Conservation (phyloP, 2,888 invertebrate genomes). For the Parnassius apollo region DNA sequence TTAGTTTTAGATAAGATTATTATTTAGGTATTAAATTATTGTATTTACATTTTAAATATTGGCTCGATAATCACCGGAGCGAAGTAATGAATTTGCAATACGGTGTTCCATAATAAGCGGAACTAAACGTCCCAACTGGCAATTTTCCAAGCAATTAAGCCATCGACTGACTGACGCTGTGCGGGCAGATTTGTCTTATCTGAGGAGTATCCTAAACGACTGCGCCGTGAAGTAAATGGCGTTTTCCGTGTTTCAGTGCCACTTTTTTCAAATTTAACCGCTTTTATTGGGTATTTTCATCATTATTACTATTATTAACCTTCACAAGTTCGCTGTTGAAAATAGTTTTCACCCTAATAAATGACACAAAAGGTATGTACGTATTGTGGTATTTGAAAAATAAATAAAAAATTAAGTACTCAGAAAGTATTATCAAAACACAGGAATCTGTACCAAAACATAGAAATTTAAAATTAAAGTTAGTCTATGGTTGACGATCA, state of each 20-base stretch:
- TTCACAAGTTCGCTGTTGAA: no score
- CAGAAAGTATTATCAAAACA: no score
- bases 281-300: no score
- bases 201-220: conserved; percentile 8
- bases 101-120: conserved; percentile 1
- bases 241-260: neutral
- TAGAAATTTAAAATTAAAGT: no score
- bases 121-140: conserved; percentile 39
- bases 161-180: conserved; percentile 33
- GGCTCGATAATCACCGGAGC: conserved; percentile 12
- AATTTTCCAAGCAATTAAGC: conserved; percentile 42
- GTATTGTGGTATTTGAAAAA: no score
- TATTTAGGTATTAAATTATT: neutral
- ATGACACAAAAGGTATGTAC: no score
- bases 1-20: no score
- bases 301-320: no score
- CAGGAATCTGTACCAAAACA: no score
- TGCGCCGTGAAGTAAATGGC: neutral
- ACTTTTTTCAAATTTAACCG: neutral
- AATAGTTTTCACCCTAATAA: no score
- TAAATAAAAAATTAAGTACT: no score
- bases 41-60: conserved; percentile 5
- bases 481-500: no score
- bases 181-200: conserved; percentile 19
- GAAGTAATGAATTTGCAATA: conserved; percentile 16